Conservation (phyloP, 2,113 vertebrate species). For the Athene cunicularia region DNA sequence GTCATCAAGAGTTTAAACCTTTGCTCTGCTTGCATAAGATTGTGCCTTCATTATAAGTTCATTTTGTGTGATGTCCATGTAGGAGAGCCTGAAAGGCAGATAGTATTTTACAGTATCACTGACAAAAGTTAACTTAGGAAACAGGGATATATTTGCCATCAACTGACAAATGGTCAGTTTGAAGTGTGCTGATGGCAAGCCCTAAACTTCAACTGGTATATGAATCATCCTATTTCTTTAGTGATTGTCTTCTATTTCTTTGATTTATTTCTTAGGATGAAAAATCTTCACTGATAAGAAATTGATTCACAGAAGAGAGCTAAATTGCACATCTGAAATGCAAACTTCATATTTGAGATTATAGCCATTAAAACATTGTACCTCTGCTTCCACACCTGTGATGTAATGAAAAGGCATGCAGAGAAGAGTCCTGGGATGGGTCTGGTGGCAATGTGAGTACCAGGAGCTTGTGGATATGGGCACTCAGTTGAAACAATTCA, state of each 20-base stretch:
- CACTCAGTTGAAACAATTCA: neutral
- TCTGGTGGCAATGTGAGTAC: neutral
- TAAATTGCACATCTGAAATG: neutral
- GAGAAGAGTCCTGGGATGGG: rapidly evolving
- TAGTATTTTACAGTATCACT: neutral
- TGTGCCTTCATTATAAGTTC: neutral
- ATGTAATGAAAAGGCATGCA: neutral
- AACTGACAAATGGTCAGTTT: neutral
- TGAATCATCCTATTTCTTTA: neutral
- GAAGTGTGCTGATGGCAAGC: neutral
- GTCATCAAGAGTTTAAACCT: neutral
- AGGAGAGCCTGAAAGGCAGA: neutral
- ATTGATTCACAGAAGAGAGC: neutral
- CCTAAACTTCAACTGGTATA: neutral
- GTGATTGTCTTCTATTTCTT: neutral
- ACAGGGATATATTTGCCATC: neutral
- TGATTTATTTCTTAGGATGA: neutral
- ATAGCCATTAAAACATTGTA: neutral
- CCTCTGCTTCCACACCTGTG: neutral
- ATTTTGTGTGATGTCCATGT: neutral
- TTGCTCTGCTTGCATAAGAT: neutral
- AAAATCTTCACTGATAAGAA: neutral
- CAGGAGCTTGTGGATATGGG: neutral
- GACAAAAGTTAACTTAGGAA: neutral
- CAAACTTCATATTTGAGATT: neutral